Percentiles rank a stretch among this genome's conserved stretches.
Conservation (phyloP, 35 echinoderm and acorn worm species). For the Strongylocentrotus purpuratus region DNA sequence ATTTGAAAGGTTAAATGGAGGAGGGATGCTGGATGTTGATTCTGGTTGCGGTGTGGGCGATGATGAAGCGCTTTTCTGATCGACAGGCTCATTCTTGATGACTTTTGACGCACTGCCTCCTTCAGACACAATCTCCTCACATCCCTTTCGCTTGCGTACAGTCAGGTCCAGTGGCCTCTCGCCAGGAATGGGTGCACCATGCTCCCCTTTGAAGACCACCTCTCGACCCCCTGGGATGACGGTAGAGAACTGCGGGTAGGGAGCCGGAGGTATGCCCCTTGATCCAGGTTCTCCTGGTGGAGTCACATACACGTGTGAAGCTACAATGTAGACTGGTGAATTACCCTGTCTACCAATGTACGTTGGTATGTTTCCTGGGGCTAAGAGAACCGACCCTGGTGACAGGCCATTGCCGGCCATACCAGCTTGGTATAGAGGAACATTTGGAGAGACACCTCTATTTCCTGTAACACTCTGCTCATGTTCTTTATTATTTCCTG, state of each 20-base stretch:
- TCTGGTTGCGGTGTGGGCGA: slow-evolving; percentile 2
- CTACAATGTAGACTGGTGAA: slow-evolving; percentile 47
- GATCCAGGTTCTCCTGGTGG: not conserved
- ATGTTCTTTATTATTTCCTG: not conserved
- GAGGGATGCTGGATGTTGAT: not conserved
- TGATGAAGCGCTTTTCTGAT: not conserved
- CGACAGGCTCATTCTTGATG: not conserved
- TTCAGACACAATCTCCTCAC: not conserved
- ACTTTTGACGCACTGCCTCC: slow-evolving; percentile 35
- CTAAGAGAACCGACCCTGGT: slow-evolving; percentile 20
- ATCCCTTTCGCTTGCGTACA: slow-evolving; percentile 12
- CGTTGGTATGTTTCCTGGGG: slow-evolving; percentile 26
- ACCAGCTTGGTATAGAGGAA: not conserved
- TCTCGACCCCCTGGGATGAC: not conserved
- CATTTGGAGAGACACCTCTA: not conserved
- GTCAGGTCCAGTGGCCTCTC: slow-evolving; percentile 41
- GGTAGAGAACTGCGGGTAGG: not conserved
- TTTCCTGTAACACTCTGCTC: not conserved
- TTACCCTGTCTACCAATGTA: slow-evolving; percentile 34
- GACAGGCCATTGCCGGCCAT: not conserved
- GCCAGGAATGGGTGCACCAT: slow-evolving; percentile 19
- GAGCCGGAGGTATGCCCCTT: not conserved
- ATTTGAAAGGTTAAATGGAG: not conserved
- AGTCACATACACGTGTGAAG: slow-evolving; percentile 36
- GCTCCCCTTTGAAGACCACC: not conserved